These are phyloP conservation scores for Callyntrura sp. DNA, from an alignment of 2,888 invertebrate species.

Conservation along the genomic window DNA sequence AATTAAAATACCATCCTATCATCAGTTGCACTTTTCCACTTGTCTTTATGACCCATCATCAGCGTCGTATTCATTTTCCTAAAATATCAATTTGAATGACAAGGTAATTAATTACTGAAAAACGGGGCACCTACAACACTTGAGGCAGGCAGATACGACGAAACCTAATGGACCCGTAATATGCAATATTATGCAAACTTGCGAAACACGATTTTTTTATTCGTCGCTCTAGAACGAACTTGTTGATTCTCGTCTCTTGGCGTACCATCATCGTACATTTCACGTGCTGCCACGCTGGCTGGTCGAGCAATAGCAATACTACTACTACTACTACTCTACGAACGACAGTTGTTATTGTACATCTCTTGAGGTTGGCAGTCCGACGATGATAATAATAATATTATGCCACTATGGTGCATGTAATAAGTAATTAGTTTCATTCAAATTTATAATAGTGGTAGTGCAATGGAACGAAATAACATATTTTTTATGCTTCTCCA, in stretches of 20 bases:
- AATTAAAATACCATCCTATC: no score
- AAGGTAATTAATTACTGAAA: slow-evolving; percentile 66
- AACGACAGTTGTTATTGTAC: no score
- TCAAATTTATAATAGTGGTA: slow-evolving; percentile 25
- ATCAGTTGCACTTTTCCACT: no score
- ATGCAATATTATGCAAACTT: slow-evolving; percentile 54
- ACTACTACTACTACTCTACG: no score
- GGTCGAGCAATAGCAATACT: no score
- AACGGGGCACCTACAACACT: not conserved
- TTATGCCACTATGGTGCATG: not conserved
- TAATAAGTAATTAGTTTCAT: slow-evolving; percentile 64
- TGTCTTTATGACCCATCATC: no score
- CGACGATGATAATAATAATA: no score
- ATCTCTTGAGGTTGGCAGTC: no score
- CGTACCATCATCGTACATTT: slow-evolving; percentile 1
- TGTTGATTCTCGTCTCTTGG: not conserved
- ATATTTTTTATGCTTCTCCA: not conserved
- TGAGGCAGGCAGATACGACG: not conserved
- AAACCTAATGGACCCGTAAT: not conserved
- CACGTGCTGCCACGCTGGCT: slow-evolving; percentile 76
- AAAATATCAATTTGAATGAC: slow-evolving; percentile 50
- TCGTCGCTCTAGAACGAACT: not conserved
- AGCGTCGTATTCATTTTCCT: not conserved
- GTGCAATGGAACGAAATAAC: not conserved
- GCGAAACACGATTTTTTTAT: slow-evolving; percentile 64